Conservation (phyloP, 2,113 vertebrate genomes). For the Steatornis caripensis region DNA sequence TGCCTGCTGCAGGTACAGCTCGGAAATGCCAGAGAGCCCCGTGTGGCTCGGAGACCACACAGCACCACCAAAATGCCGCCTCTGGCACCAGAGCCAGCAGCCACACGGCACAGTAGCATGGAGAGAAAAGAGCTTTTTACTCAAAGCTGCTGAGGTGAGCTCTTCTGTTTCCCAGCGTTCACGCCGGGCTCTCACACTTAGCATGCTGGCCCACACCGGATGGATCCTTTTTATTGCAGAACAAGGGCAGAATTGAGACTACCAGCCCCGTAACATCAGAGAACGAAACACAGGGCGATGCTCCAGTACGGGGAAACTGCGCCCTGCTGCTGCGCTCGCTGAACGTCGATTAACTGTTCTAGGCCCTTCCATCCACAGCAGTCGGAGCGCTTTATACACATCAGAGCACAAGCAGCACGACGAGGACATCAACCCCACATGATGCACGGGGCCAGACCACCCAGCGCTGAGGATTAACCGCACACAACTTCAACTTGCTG, state of each 20-base stretch:
- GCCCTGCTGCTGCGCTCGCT: background rate
- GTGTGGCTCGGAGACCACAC: background rate
- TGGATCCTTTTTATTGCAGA: background rate
- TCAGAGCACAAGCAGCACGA: background rate
- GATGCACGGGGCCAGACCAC: fast-evolving
- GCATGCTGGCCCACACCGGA: fast-evolving
- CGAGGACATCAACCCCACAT: background rate
- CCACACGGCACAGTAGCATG: background rate
- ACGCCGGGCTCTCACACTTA: no score
- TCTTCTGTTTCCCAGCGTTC: background rate
- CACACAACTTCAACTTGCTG: no score
- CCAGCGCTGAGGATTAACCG: background rate
- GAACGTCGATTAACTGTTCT: fast-evolving
- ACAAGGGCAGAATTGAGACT: no score
- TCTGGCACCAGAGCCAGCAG: background rate
- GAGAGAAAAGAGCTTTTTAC: background rate
- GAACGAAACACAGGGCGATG: fast-evolving
- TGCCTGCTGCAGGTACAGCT: background rate
- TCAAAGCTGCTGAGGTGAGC: background rate
- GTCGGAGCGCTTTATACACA: fast-evolving
- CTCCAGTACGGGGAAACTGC: fast-evolving
- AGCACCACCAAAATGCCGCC: background rate
- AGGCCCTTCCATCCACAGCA: background rate
- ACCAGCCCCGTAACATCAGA: fast-evolving
- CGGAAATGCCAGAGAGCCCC: background rate